Conservation (phyloP, 2,113 vertebrate species). For the Cygnus atratus region DNA sequence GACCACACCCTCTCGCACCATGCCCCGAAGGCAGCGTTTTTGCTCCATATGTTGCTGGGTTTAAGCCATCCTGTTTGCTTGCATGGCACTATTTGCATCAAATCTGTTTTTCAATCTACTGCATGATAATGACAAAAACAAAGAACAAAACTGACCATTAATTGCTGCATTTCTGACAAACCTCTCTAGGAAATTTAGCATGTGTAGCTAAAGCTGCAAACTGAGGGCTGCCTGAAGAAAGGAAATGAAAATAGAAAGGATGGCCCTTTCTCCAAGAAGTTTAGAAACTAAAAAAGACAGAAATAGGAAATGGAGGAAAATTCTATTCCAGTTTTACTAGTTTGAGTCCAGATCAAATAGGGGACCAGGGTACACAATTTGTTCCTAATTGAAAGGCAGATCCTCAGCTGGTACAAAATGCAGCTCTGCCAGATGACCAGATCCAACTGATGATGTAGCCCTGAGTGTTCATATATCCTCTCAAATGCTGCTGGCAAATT, state of each 20-base stretch:
- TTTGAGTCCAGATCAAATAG: neutral
- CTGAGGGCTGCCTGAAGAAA: neutral
- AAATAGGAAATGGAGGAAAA: neutral
- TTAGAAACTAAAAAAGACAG: neutral
- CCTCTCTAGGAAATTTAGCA: neutral
- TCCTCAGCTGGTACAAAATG: neutral
- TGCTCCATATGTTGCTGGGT: neutral
- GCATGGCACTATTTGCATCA: neutral
- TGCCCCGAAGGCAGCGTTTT: neutral
- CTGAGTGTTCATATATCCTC: neutral
- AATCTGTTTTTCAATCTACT: neutral
- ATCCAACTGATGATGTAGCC: neutral
- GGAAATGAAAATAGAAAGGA: neutral
- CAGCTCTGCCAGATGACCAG: neutral
- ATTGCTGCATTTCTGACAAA: neutral
- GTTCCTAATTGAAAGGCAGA: constrained; percentile 19
- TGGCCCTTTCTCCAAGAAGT: neutral
- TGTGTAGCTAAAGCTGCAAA: neutral
- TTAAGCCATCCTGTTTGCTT: neutral
- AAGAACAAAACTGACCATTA: neutral
- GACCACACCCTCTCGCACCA: neutral
- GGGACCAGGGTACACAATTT: neutral
- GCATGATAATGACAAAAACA: neutral
- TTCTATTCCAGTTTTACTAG: neutral
- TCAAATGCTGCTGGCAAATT: neutral